These are phyloP conservation scores for Tribolium castaneum DNA, from an alignment of 1,140 invertebrate species.

Conservation along the genomic window DNA sequence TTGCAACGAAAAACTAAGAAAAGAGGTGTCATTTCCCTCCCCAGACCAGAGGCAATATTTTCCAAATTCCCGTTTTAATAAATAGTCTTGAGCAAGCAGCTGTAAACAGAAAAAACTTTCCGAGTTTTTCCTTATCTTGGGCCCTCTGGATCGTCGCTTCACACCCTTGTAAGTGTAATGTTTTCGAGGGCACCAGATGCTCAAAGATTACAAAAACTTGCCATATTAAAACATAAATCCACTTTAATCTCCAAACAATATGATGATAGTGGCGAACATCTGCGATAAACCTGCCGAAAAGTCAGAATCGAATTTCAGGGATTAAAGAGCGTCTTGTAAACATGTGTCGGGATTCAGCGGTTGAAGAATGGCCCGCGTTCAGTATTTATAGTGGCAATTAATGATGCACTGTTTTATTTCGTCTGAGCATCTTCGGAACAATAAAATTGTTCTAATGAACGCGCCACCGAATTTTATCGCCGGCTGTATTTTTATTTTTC, in stretches of 20 bases:
- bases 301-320: constrained; percentile 1
- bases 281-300: neutral
- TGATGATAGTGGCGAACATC: constrained; percentile 21
- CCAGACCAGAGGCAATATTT: too few relatives aligned
- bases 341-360: constrained; percentile 49
- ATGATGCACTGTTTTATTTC: constrained; percentile 46
- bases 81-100: neutral
- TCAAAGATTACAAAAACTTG: constrained; percentile 9
- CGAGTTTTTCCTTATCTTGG: neutral
- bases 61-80: neutral
- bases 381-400: constrained; percentile 49
- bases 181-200: constrained; percentile 7
- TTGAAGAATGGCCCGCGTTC: constrained; percentile 41
- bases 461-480: constrained; percentile 12
- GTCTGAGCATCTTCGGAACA: constrained; percentile 32
- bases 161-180: neutral
- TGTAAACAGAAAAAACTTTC: neutral
- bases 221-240: constrained; percentile 42
- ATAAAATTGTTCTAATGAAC: constrained; percentile 42
- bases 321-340: constrained; percentile 46
- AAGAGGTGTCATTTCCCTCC: too few relatives aligned
- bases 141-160: neutral
- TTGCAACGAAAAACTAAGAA: too few relatives aligned
- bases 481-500: neutral
- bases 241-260: constrained; percentile 39